Conservation (phyloP, 2,888 invertebrate species). For the Darwinula stevensoni region DNA sequence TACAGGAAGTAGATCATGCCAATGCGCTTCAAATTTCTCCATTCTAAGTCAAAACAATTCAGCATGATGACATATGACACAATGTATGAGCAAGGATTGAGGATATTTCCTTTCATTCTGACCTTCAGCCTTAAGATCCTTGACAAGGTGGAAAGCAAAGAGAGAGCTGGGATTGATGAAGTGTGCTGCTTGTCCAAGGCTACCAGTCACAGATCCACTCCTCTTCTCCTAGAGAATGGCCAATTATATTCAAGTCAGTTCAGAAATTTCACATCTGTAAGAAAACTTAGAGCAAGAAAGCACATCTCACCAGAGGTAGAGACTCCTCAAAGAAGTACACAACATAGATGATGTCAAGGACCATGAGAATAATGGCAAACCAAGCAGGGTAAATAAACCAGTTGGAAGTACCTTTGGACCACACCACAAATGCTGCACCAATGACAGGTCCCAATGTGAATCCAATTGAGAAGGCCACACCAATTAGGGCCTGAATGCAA, state of each 20-base stretch:
- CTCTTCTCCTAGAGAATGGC: too few relatives aligned
- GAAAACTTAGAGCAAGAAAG: too few relatives aligned
- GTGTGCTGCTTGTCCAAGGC: too few relatives aligned
- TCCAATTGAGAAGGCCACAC: constrained; percentile 89
- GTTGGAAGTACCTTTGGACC: constrained; percentile 14
- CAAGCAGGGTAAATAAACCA: constrained; percentile 58
- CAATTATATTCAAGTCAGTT: too few relatives aligned
- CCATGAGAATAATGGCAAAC: constrained; percentile 38
- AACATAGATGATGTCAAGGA: constrained; percentile 46
- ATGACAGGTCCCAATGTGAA: constrained; percentile 86
- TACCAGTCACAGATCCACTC: too few relatives aligned
- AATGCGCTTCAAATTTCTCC: constrained; percentile 9
- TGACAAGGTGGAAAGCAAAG: constrained; percentile 33
- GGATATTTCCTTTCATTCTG: constrained; percentile 8
- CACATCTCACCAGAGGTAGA: too few relatives aligned
- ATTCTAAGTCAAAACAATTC: constrained; percentile 6
- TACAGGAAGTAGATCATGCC: constrained; percentile 39
- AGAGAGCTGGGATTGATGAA: too few relatives aligned
- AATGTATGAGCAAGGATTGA: too few relatives aligned
- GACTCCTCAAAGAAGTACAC: constrained; percentile 47
- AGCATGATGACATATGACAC: constrained; percentile 1
- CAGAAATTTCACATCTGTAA: too few relatives aligned
- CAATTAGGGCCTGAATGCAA: constrained; percentile 75
- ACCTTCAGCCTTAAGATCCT: constrained; percentile 24
- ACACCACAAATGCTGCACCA: constrained; percentile 55